These are phyloP conservation scores for Vimba vimba DNA, from an alignment of 2,113 vertebrate genomes.

Conservation along the genomic window DNA sequence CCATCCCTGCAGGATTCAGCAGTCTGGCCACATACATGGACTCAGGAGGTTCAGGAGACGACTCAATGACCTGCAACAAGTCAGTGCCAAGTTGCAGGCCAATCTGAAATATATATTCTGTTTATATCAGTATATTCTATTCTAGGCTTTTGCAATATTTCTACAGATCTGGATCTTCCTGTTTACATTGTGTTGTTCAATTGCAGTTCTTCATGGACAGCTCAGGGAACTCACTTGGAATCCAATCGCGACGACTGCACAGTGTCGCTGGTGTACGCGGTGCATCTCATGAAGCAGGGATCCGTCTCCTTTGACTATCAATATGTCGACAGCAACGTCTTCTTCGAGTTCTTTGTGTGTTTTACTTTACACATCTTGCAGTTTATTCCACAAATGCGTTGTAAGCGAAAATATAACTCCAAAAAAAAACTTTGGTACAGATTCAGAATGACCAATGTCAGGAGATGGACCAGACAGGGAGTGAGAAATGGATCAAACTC, in stretches of 20 bases:
- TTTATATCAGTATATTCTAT: background rate
- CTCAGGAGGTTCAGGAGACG: conserved; percentile 71
- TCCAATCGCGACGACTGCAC: conserved; percentile 97
- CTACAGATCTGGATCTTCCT: background rate
- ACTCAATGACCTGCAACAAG: conserved; percentile 86
- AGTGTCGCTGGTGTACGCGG: conserved; percentile 93
- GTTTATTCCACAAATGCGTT: background rate
- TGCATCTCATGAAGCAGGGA: conserved; percentile 95
- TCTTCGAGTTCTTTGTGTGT: conserved; percentile 99
- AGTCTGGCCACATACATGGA: conserved; percentile 90
- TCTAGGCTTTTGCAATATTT: background rate
- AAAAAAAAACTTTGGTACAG: conserved; percentile 67
- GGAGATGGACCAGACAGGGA: conserved; percentile 86
- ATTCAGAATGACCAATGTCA: conserved; percentile 99
- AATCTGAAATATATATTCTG: background rate
- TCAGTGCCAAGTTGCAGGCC: conserved; percentile 66
- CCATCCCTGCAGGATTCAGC: conserved; percentile 90
- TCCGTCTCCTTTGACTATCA: conserved; percentile 95
- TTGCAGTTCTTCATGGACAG: conserved; percentile 86
- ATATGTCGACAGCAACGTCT: conserved; percentile 94
- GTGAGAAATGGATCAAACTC: conserved; percentile 91
- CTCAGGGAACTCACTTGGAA: conserved; percentile 92
- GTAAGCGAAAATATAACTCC: background rate
- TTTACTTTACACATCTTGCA: background rate
- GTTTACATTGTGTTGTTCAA: background rate